Evolutionary conservation across 2,888 invertebrate genomes (phyloP).

Genomic region (Lochmaea crataegi): DNA sequence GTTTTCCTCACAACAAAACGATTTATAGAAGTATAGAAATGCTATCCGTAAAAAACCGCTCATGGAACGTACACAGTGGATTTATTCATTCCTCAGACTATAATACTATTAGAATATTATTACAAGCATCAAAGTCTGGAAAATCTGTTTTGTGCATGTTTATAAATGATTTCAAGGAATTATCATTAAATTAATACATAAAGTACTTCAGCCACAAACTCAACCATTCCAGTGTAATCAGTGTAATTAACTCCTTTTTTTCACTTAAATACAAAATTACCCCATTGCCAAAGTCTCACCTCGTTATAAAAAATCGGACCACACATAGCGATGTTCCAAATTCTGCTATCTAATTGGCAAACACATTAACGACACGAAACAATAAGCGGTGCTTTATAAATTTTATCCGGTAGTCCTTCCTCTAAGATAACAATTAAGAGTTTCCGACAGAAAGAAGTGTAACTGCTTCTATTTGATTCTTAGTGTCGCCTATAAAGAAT

Average conservation of each 20-base stretch:
- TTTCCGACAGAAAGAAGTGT: constrained; percentile 18
- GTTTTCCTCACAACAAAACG: too few relatives aligned
- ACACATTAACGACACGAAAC: constrained; percentile 45
- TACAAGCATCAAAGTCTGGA: too few relatives aligned
- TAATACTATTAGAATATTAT: too few relatives aligned
- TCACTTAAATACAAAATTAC: neutral
- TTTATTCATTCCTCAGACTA: too few relatives aligned
- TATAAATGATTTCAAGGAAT: neutral
- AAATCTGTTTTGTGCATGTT: too few relatives aligned
- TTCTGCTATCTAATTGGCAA: constrained; percentile 46
- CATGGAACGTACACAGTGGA: too few relatives aligned
- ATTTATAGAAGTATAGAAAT: too few relatives aligned
- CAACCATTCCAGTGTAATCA: neutral
- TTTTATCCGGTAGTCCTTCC: constrained; percentile 17
- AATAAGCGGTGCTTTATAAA: constrained; percentile 34
- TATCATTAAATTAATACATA: neutral
- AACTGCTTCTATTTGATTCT: constrained; percentile 10
- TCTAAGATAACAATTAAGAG: constrained; percentile 18
- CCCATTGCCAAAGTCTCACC: neutral
- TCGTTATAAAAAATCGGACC: constrained; percentile 31
- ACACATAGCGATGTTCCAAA: constrained; percentile 37
- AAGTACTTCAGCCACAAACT: neutral
- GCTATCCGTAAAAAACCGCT: too few relatives aligned
- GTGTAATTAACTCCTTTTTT: neutral
- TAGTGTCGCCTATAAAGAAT: constrained; percentile 30